Evolutionary conservation across 2,888 invertebrate species (phyloP).

Genomic region (Adineta ricciae): DNA sequence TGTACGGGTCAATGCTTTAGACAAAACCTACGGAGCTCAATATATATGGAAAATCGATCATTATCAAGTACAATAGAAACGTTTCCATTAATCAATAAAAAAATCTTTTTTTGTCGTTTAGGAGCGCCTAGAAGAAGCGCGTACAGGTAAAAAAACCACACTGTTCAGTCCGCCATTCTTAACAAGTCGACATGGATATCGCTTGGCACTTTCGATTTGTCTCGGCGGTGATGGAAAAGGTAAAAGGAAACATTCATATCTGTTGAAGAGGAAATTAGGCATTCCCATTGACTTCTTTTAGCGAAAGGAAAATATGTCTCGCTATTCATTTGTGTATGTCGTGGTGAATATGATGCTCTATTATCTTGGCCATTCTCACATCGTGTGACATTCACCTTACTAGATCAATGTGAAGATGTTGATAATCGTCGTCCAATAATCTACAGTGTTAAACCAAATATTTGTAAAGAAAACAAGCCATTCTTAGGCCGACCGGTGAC

Average conservation of each 20-base stretch:
- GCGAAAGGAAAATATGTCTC: conserved; percentile 42
- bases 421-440: conserved; percentile 44
- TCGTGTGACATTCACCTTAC: conserved; percentile 40
- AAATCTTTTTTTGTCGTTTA: conserved; percentile 16
- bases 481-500: conserved; percentile 47
- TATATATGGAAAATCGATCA: conserved; percentile 49
- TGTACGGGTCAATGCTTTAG: conserved; percentile 41
- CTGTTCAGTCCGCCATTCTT: conserved; percentile 49
- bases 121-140: conserved; percentile 43
- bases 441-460: conserved; percentile 42
- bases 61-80: conserved; percentile 35
- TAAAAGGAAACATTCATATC: conserved; percentile 34
- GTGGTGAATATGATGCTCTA: conserved; percentile 42
- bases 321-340: conserved; percentile 40
- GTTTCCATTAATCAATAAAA: no score
- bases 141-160: conserved; percentile 42
- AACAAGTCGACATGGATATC: conserved; percentile 49
- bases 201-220: conserved; percentile 45
- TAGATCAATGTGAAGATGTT: conserved; percentile 43
- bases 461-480: conserved; percentile 40
- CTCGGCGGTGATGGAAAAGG: conserved; percentile 46
- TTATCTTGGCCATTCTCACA: conserved; percentile 43
- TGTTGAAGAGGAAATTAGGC: conserved; percentile 6
- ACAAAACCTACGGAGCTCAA: conserved; percentile 48
- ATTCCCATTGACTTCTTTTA: conserved; percentile 30